Conservation (phyloP, 2,113 vertebrate genomes). For the Pseudorhombus dupliciocellatus region DNA sequence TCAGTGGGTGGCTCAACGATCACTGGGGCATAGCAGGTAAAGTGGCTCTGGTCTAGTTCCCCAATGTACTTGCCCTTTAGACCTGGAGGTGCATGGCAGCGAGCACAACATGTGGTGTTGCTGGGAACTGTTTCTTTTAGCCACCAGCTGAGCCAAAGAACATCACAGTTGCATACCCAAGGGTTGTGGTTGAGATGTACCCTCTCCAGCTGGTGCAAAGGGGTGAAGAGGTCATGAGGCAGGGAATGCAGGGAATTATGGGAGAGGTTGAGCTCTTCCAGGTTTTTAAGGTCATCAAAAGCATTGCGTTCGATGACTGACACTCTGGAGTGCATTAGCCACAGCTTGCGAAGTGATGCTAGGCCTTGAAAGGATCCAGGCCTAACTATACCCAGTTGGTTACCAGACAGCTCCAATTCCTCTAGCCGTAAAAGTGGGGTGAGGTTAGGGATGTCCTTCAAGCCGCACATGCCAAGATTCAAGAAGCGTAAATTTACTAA, state of each 20-base stretch:
- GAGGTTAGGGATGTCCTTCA: constrained; percentile 96
- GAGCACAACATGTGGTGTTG: constrained; percentile 96
- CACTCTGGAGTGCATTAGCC: constrained; percentile 96
- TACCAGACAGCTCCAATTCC: constrained; percentile 94
- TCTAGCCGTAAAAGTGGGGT: constrained; percentile 90
- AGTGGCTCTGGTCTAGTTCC: constrained; percentile 94
- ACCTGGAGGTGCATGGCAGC: constrained; percentile 92
- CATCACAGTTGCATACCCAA: constrained; percentile 97
- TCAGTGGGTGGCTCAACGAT: constrained; percentile 97
- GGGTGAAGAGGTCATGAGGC: constrained; percentile 97
- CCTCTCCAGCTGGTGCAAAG: constrained; percentile 91
- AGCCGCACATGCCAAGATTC: constrained; percentile 96
- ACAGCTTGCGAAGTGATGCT: constrained; percentile 90
- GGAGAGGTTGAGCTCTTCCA: constrained; percentile 95
- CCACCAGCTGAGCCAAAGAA: constrained; percentile 98
- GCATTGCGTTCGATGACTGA: constrained; percentile 94
- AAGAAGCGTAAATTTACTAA: constrained; percentile 94
- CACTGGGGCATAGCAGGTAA: constrained; percentile 95
- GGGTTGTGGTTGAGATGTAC: constrained; percentile 98
- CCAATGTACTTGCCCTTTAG: constrained; percentile 92
- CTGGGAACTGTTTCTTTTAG: constrained; percentile 95
- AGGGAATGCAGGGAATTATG: constrained; percentile 96
- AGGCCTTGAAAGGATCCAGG: constrained; percentile 96
- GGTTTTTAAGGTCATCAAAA: constrained; percentile 95
- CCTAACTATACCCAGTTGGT: constrained; percentile 88